Conservation (phyloP, 2,113 vertebrate genomes). For the Rousettus leschenaultii region DNA sequence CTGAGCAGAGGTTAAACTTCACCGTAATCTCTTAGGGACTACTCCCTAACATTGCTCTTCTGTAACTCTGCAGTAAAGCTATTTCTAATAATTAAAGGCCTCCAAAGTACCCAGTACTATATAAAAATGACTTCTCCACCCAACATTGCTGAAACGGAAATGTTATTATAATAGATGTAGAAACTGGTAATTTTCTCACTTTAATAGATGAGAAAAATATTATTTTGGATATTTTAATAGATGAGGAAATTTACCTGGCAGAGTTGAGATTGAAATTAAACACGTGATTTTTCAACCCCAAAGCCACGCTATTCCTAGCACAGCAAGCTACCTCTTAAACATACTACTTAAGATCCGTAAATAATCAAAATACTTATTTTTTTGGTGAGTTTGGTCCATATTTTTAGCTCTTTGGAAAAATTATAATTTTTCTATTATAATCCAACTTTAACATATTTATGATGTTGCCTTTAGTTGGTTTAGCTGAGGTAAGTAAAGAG, state of each 20-base stretch:
- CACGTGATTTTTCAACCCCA: background rate
- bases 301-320: background rate
- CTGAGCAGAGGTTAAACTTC: conserved; percentile 69
- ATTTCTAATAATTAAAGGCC: background rate
- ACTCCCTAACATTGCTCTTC: too few species aligned
- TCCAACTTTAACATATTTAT: background rate
- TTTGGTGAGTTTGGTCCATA: background rate
- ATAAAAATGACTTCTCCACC: background rate
- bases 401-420: background rate
- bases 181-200: conserved; percentile 42
- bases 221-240: conserved; percentile 43
- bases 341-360: background rate
- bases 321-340: background rate
- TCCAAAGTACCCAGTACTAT: background rate
- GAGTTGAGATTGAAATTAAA: background rate
- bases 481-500: background rate
- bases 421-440: background rate
- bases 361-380: background rate
- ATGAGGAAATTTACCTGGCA: conserved; percentile 8
- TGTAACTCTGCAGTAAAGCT: background rate
- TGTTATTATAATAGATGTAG: background rate
- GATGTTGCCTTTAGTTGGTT: background rate
- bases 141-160: background rate
- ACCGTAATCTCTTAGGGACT: background rate
- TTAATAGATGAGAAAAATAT: conserved; percentile 29